These are phyloP conservation scores for Enteromius trimaculatus DNA, from an alignment of 2,797 vertebrate genomes.

Conservation along the genomic window DNA sequence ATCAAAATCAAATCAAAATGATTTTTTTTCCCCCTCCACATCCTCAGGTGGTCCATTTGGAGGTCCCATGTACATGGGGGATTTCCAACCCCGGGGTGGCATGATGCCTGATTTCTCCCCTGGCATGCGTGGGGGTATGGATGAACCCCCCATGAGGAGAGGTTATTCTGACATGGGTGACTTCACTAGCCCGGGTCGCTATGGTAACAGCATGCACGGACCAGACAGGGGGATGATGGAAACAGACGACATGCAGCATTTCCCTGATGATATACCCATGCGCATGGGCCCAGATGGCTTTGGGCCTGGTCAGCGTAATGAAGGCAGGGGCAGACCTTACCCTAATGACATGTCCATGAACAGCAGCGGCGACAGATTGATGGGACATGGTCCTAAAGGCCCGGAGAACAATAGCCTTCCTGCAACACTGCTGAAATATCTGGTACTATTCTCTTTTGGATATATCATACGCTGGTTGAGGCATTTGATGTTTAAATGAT, in stretches of 20 bases:
- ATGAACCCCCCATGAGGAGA: slow-evolving; percentile 56
- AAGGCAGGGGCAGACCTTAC: slow-evolving; percentile 64
- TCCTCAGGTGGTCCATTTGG: slow-evolving; percentile 55
- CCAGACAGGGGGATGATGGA: slow-evolving; percentile 61
- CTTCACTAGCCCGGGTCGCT: slow-evolving; percentile 50
- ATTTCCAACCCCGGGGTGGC: slow-evolving; percentile 64
- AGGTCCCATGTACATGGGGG: slow-evolving; percentile 65
- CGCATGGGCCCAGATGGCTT: slow-evolving; percentile 57
- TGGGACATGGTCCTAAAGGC: slow-evolving; percentile 60
- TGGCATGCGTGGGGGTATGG: slow-evolving; percentile 40
- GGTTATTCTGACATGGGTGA: slow-evolving; percentile 64
- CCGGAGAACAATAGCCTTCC: slow-evolving; percentile 67
- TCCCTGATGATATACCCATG: slow-evolving; percentile 57
- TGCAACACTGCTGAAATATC: slow-evolving; percentile 73
- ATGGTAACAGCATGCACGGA: slow-evolving; percentile 56
- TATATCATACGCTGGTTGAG: neutral
- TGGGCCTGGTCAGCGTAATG: slow-evolving; percentile 47
- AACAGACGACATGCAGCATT: slow-evolving; percentile 54
- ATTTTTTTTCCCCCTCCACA: no score
- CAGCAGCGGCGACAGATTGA: slow-evolving; percentile 58
- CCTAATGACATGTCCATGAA: slow-evolving; percentile 61
- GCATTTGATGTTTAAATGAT: neutral
- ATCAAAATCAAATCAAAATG: no score
- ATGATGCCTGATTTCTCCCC: slow-evolving; percentile 62
- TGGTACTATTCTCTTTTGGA: slow-evolving; percentile 66